Evolutionary conservation across 2,113 vertebrate species (phyloP).

Genomic region (Penelope pileata): DNA sequence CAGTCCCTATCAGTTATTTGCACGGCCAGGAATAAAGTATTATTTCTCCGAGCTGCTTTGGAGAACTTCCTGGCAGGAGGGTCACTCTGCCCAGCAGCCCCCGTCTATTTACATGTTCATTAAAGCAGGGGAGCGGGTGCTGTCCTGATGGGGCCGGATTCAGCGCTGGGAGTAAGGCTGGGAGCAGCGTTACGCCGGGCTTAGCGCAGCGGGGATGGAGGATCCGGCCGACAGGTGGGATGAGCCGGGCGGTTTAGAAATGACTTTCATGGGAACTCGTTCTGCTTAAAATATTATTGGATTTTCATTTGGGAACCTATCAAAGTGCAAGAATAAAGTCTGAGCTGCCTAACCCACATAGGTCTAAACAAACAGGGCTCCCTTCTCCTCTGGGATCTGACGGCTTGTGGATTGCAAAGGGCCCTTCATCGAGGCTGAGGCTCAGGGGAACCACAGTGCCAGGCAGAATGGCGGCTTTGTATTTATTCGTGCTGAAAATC

Average conservation of each 20-base stretch:
- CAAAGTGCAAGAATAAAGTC: slow-evolving; percentile 66
- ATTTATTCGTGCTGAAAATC: slow-evolving; percentile 23
- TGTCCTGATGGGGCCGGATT: not conserved
- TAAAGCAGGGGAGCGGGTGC: slow-evolving; percentile 32
- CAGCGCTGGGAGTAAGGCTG: slow-evolving; percentile 28
- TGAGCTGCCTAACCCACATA: slow-evolving; percentile 67
- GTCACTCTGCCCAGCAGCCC: slow-evolving; percentile 3
- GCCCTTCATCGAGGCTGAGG: slow-evolving; percentile 15
- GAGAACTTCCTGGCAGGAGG: slow-evolving; percentile 54
- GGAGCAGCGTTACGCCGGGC: not conserved
- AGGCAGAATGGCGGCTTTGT: slow-evolving; percentile 24
- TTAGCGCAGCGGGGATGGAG: slow-evolving; percentile 54
- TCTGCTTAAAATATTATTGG: slow-evolving; percentile 73
- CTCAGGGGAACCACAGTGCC: slow-evolving; percentile 5
- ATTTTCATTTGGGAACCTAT: slow-evolving; percentile 73
- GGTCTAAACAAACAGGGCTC: slow-evolving; percentile 64
- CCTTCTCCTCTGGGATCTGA: slow-evolving; percentile 35
- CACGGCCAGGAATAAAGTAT: slow-evolving; percentile 64
- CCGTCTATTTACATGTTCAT: slow-evolving; percentile 67
- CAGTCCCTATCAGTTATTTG: slow-evolving; percentile 67
- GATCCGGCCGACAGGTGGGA: slow-evolving; percentile 70
- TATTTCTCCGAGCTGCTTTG: slow-evolving; percentile 70
- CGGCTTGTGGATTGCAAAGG: not conserved
- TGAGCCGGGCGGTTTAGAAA: slow-evolving; percentile 58
- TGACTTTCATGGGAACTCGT: slow-evolving; percentile 69